Percentiles rank a stretch among this genome's conserved stretches.
phyloP scores from a whole-genome alignment of 1,140 invertebrate genomes.

The Stegodyphus dumicola region DNA sequence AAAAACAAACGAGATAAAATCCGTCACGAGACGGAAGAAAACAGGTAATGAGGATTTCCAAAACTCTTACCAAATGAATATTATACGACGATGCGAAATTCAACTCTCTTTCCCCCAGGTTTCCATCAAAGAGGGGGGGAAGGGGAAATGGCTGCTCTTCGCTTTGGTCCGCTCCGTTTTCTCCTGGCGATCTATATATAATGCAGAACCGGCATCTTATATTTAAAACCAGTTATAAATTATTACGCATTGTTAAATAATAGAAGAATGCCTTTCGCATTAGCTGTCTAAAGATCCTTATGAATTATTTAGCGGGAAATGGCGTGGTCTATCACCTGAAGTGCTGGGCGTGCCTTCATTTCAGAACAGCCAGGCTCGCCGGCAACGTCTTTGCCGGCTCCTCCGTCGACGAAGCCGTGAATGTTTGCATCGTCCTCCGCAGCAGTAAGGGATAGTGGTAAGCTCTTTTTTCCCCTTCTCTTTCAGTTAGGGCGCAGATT shows the following conservation, averaged over 20 bases:
- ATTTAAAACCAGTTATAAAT: slow-evolving; percentile 61
- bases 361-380: slow-evolving; percentile 23
- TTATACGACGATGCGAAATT: slow-evolving; percentile 58
- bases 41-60: slow-evolving; percentile 51
- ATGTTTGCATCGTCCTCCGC: slow-evolving; percentile 3
- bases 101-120: slow-evolving; percentile 17
- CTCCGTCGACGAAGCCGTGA: slow-evolving; percentile 6
- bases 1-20: slow-evolving; percentile 50
- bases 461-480: background rate
- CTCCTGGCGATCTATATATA: slow-evolving; percentile 49
- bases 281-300: slow-evolving; percentile 59
- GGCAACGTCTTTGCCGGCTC: slow-evolving; percentile 32
- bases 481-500: background rate
- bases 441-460: no score
- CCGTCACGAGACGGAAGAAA: slow-evolving; percentile 26
- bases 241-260: slow-evolving; percentile 61
- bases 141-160: slow-evolving; percentile 8
- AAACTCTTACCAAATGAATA: slow-evolving; percentile 60
- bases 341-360: slow-evolving; percentile 46
- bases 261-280: slow-evolving; percentile 60
- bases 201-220: slow-evolving; percentile 57
- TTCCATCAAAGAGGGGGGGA: slow-evolving; percentile 4
- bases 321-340: slow-evolving; percentile 51
- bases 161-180: slow-evolving; percentile 22
- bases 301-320: slow-evolving; percentile 57